These are phyloP conservation scores for Ptyas mucosa DNA, from an alignment of 2,113 vertebrate genomes.

Conservation along the genomic window DNA sequence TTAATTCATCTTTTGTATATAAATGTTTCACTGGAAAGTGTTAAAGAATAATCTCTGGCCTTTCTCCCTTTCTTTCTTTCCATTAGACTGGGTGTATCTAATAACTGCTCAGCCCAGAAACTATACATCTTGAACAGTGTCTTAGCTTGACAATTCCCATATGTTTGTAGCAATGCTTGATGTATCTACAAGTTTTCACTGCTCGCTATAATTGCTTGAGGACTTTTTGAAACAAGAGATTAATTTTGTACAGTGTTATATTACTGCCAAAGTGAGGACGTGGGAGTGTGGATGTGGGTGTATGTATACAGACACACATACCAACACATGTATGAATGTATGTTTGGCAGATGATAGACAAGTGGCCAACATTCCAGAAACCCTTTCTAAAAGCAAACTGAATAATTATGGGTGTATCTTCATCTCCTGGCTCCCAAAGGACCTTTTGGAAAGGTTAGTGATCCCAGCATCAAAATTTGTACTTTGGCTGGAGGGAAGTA, in stretches of 20 bases:
- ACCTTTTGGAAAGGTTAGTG: neutral
- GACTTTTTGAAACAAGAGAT: neutral
- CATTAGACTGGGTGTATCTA: slow-evolving; percentile 31
- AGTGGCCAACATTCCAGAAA: neutral
- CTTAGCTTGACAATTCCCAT: slow-evolving; percentile 62
- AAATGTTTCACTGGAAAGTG: slow-evolving; percentile 47
- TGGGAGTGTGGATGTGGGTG: neutral
- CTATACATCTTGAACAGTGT: slow-evolving; percentile 59
- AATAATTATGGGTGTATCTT: neutral
- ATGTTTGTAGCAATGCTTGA: slow-evolving; percentile 59
- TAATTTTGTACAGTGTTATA: slow-evolving; percentile 26
- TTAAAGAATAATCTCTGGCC: slow-evolving; percentile 46
- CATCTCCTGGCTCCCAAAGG: neutral
- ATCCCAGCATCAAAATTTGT: neutral
- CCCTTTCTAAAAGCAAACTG: neutral
- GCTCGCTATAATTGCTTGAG: slow-evolving; percentile 52
- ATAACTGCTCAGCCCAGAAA: slow-evolving; percentile 47
- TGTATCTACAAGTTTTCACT: slow-evolving; percentile 56
- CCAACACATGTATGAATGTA: neutral
- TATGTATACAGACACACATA: neutral
- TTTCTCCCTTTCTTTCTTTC: slow-evolving; percentile 24
- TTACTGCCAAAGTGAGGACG: neutral
- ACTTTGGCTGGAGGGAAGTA: neutral
- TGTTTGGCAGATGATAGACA: neutral
- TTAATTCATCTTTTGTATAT: slow-evolving; percentile 10